Conservation (phyloP, 2,888 invertebrate genomes). For the Andricus quercusramuli region DNA sequence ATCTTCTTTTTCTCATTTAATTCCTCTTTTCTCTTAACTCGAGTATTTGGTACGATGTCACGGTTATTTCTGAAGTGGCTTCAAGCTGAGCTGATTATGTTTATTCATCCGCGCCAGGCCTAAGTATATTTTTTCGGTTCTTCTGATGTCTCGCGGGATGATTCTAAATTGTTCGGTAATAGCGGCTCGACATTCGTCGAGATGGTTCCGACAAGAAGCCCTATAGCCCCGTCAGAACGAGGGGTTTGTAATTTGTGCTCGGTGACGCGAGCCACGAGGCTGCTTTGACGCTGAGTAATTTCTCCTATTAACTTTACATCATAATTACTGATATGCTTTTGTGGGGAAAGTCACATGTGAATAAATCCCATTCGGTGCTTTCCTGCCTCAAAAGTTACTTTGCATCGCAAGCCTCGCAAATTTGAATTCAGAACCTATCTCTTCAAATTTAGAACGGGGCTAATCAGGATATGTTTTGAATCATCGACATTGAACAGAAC, state of each 20-base stretch:
- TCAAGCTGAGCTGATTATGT: constrained; percentile 67
- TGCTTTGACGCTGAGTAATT: constrained; percentile 65
- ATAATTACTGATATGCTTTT: constrained; percentile 63
- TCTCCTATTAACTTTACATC: constrained; percentile 64
- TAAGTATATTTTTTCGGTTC: constrained; percentile 69
- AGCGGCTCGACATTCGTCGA: constrained; percentile 59
- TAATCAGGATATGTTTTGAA: too few species aligned
- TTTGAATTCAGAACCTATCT: background rate
- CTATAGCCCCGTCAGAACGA: constrained; percentile 46
- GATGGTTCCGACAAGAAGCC: constrained; percentile 54
- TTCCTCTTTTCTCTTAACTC: constrained; percentile 59
- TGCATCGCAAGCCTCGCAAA: background rate
- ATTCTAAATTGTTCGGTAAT: constrained; percentile 71
- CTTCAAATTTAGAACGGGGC: too few species aligned
- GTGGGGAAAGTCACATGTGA: constrained; percentile 57
- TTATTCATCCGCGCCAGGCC: constrained; percentile 63
- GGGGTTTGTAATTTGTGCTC: constrained; percentile 68
- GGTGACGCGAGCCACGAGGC: constrained; percentile 64
- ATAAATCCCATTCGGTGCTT: constrained; percentile 24
- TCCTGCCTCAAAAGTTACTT: background rate
- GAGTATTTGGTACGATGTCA: constrained; percentile 54
- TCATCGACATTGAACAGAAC: too few species aligned
- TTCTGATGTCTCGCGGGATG: constrained; percentile 70
- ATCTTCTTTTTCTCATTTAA: constrained; percentile 13
- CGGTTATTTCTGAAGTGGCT: constrained; percentile 61